A percentile compares a stretch with the other conserved stretches of the same genome.
These are phyloP conservation scores for Apamea monoglypha DNA, from an alignment of 2,888 invertebrate species.

Conservation along the genomic window DNA sequence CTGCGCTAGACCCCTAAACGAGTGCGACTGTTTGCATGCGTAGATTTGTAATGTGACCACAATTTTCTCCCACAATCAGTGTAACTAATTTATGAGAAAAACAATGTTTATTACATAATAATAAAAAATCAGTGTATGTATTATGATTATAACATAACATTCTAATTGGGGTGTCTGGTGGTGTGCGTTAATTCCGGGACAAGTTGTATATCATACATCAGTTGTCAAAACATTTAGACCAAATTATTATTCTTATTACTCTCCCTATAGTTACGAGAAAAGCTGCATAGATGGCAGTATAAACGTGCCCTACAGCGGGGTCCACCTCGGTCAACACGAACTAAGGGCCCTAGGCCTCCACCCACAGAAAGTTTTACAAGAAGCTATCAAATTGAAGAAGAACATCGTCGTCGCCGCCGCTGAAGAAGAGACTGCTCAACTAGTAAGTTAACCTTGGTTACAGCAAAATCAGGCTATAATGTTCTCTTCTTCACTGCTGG, in stretches of 20 bases:
- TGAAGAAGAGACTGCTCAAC: slow-evolving; percentile 94
- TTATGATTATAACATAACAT: no score
- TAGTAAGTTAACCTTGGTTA: slow-evolving; percentile 86
- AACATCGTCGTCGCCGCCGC: slow-evolving; percentile 95
- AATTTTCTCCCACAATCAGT: no score
- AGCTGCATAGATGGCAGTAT: slow-evolving; percentile 95
- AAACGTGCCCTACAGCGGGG: slow-evolving; percentile 96
- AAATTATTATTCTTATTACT: neutral
- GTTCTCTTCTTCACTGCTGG: neutral
- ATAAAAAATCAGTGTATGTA: no score
- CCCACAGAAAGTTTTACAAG: slow-evolving; percentile 90
- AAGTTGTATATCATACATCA: no score
- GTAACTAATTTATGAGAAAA: no score
- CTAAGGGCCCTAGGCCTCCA: slow-evolving; percentile 93
- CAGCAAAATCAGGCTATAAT: neutral
- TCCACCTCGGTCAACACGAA: slow-evolving; percentile 93
- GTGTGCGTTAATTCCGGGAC: no score
- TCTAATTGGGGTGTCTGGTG: no score
- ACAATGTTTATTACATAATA: no score
- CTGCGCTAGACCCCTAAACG: no score
- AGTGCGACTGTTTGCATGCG: no score
- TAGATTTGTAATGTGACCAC: no score
- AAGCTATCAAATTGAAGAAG: slow-evolving; percentile 91
- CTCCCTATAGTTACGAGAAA: slow-evolving; percentile 93
- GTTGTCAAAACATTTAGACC: neutral